Evolutionary conservation across 2,888 invertebrate species (phyloP).

Genomic region (Leucania comma): DNA sequence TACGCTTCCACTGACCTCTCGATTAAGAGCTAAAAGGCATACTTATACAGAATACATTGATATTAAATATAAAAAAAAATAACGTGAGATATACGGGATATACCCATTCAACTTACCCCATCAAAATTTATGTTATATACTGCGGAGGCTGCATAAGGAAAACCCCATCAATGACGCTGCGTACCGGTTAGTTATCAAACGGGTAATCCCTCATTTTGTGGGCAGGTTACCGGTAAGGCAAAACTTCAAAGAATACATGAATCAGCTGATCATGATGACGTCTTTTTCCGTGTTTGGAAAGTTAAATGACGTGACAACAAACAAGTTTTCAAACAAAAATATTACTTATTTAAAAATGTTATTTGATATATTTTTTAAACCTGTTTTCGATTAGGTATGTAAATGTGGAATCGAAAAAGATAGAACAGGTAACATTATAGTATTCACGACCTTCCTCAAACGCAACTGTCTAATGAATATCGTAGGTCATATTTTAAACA

Average conservation of each 20-base stretch:
- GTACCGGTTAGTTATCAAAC: slow-evolving; percentile 27
- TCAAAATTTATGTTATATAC: slow-evolving; percentile 5
- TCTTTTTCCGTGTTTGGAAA: slow-evolving; percentile 17
- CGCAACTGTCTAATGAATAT: background rate
- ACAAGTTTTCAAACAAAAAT: background rate
- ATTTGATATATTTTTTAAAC: background rate
- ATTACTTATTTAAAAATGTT: background rate
- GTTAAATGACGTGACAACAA: background rate
- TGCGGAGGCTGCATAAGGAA: slow-evolving; percentile 35
- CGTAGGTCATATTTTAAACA: background rate
- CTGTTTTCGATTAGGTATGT: background rate
- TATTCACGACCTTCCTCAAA: slow-evolving; percentile 7
- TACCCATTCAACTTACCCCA: slow-evolving; percentile 31
- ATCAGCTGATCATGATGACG: slow-evolving; percentile 31
- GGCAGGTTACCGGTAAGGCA: slow-evolving; percentile 2
- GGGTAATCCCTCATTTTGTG: slow-evolving; percentile 56
- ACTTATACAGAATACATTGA: too few relatives aligned
- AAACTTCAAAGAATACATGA: slow-evolving; percentile 43
- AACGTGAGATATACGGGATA: background rate
- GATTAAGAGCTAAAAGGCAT: background rate
- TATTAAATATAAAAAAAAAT: background rate
- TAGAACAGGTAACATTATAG: background rate
- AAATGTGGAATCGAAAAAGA: background rate
- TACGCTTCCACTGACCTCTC: slow-evolving; percentile 14
- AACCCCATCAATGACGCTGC: slow-evolving; percentile 36